Evolutionary conservation across 2,113 vertebrate species (phyloP).

Genomic region (Alligator sinensis): DNA sequence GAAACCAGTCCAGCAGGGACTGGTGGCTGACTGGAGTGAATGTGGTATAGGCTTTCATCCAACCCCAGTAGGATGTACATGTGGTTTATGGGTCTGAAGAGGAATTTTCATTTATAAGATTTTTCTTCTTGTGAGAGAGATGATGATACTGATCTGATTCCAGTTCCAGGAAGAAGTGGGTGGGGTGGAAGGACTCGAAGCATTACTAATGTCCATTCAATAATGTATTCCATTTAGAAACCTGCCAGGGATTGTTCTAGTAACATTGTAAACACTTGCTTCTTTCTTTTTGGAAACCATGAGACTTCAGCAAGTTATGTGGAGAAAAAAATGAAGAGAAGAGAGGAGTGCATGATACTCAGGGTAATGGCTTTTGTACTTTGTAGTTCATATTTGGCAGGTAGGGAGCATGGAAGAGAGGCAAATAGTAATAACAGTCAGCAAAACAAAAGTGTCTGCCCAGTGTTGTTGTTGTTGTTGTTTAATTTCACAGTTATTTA

Average conservation of each 20-base stretch:
- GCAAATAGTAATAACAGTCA: no score
- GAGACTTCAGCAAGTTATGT: neutral
- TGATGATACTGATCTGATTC: no score
- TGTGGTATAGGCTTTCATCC: no score
- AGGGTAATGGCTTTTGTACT: neutral
- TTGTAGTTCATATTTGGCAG: neutral
- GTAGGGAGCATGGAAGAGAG: neutral
- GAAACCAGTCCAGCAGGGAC: neutral
- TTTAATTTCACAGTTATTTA: neutral
- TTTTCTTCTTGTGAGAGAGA: no score
- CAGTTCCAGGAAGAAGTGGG: neutral
- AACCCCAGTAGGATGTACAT: neutral
- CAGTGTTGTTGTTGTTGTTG: neutral
- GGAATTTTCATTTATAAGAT: neutral
- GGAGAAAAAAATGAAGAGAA: no score
- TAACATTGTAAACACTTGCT: neutral
- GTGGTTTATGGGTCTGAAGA: neutral
- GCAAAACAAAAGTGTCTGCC: neutral
- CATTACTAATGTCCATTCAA: neutral
- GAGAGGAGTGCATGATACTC: no score
- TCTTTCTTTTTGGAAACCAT: neutral
- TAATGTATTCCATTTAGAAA: neutral
- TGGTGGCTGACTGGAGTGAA: neutral
- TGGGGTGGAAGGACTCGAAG: neutral
- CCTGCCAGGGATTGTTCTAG: neutral